Evolutionary conservation across 2,797 vertebrate genomes (phyloP), one percentile per base, ranked within the genome.

Genomic region (Xenopus petersii): DNA sequence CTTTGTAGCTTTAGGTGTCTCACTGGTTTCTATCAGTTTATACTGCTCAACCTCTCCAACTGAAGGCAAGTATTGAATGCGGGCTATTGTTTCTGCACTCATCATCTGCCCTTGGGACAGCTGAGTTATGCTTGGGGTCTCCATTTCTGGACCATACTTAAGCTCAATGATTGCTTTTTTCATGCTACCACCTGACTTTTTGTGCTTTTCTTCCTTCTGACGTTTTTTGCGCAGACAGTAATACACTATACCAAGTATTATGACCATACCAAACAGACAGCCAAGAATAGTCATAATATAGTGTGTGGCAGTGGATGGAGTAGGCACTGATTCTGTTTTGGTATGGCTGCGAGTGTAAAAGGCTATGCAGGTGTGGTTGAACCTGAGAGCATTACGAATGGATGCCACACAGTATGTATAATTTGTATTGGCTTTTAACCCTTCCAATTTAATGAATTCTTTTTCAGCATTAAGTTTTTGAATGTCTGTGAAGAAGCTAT

Each of bases 331-430:
- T 4, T 91, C 91, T 5, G 91, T 94, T 56, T 87, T 91, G 69
- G 84, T 91, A 63, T 83, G 85, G 67, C 81, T 89, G 71, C 92
- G 93, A 51, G 95, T 97, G 42, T 92, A 90, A 86, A 99, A 88
- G 81, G 92, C 95, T 88, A 99, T 89, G 21, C 98, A 99, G 49
- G 95, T 98, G 81, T 99, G 97, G 88, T 99, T 99, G 83, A 93
- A 96, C 83, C 92, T 91, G 10, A 95, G 92, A 54, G 95, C 93
- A 1, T 98, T 93, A 26, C 96, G 94, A 86, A 94, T 93, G 0
- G 98, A 99, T 82, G 93, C 95, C 10, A 99, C 96, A 2, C 98
- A 99, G 87, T 98, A 98, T 10, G 96, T 99, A 85, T 99, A 98
- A 82, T 96, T 94, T 56, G 94, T 96, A 82, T 96, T 95, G 56